These are phyloP conservation scores for Phytoseiulus persimilis DNA, from an alignment of 2,888 invertebrate genomes.

Conservation along the genomic window DNA sequence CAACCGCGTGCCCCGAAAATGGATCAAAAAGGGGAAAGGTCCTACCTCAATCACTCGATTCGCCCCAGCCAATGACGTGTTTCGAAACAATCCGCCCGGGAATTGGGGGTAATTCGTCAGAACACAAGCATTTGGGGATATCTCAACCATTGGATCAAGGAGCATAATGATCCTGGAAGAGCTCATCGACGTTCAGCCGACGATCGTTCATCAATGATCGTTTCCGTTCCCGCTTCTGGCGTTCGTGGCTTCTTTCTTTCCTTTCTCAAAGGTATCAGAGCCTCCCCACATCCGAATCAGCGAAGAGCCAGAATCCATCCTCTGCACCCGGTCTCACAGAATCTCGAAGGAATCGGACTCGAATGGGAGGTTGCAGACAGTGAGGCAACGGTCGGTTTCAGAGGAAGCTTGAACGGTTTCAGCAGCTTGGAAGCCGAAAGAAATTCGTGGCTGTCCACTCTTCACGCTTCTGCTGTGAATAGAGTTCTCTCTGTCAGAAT, in stretches of 20 bases:
- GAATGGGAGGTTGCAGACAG: too few species aligned
- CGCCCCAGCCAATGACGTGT: too few species aligned
- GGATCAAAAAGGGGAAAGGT: not conserved
- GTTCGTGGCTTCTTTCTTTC: not conserved
- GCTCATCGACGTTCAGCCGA: not conserved
- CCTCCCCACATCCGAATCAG: not conserved
- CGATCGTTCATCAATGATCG: not conserved
- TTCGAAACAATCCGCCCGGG: too few species aligned
- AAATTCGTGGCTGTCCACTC: not conserved
- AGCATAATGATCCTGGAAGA: not conserved
- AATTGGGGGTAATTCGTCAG: too few species aligned
- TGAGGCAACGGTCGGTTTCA: not conserved
- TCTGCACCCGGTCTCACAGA: not conserved
- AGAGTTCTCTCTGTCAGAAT: not conserved
- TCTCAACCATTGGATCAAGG: too few species aligned
- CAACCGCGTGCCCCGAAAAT: not conserved
- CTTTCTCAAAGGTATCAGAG: not conserved
- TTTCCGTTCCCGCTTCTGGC: not conserved
- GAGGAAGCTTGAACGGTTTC: not conserved
- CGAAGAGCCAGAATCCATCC: not conserved
- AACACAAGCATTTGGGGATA: too few species aligned
- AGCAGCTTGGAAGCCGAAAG: not conserved
- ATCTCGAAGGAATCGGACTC: not conserved
- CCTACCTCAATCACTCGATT: too few species aligned
- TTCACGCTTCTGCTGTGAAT: not conserved